These are phyloP conservation scores for Heliconius erato DNA, from an alignment of 2,888 invertebrate species.

Conservation along the genomic window DNA sequence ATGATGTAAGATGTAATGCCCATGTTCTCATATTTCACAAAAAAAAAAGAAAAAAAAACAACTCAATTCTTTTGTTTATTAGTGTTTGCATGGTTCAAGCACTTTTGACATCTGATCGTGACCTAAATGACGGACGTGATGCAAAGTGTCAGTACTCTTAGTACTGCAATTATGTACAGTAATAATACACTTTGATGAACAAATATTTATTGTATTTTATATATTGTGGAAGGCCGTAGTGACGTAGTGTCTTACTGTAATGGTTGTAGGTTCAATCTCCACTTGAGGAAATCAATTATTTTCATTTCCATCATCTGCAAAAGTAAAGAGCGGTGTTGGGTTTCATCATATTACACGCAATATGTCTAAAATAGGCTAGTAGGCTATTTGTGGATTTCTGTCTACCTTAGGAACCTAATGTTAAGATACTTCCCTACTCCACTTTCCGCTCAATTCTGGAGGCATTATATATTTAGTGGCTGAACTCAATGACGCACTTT, in stretches of 20 bases:
- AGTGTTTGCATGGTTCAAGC: neutral
- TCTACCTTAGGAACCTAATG: too few species aligned
- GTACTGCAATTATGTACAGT: neutral
- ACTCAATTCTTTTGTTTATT: neutral
- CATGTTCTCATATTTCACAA: neutral
- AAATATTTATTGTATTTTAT: neutral
- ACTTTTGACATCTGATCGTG: conserved; percentile 21
- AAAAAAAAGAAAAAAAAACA: neutral
- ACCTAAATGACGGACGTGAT: conserved; percentile 2
- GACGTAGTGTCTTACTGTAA: neutral
- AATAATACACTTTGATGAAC: neutral
- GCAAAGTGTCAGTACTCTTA: neutral
- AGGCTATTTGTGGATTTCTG: too few species aligned
- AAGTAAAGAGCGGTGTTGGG: neutral
- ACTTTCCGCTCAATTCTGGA: too few species aligned
- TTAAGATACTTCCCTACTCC: too few species aligned
- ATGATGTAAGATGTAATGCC: too few species aligned
- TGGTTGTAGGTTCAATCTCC: neutral
- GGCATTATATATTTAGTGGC: too few species aligned
- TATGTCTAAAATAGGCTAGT: too few species aligned
- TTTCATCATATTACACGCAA: neutral
- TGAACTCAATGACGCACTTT: too few species aligned
- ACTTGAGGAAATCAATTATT: neutral
- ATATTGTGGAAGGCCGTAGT: too few species aligned
- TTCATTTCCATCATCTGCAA: neutral